A percentile compares a stretch with the other conserved stretches of the same genome.
phyloP scores from a whole-genome alignment of 2,113 vertebrate species.

The Plecturocebus donacophilus region DNA sequence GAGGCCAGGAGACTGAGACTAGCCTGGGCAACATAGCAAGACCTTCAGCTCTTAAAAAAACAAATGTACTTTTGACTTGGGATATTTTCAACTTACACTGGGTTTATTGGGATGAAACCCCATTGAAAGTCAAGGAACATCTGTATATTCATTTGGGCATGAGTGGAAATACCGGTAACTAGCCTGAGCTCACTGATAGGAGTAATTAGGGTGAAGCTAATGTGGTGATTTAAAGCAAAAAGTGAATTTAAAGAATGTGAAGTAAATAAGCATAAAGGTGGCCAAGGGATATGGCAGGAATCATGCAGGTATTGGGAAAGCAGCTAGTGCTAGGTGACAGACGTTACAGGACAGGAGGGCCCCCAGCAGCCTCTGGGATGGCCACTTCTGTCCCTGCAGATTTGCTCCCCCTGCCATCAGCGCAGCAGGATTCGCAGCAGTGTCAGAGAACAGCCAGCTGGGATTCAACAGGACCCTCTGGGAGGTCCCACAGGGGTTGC shows the following conservation, averaged over 20 bases:
- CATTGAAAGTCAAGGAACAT: not conserved
- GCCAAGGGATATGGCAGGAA: not conserved
- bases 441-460: not conserved
- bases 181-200: not conserved
- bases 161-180: not conserved
- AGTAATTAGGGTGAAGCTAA: not conserved
- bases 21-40: too few species aligned
- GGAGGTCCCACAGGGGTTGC: not conserved
- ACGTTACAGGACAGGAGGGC: not conserved
- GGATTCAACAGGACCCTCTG: not conserved
- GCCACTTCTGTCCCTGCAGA: too few species aligned
- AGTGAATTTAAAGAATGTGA: not conserved
- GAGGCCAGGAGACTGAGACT: too few species aligned
- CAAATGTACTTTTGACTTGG: not conserved
- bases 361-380: not conserved
- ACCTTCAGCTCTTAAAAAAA: too few species aligned
- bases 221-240: not conserved
- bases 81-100: not conserved
- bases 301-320: not conserved
- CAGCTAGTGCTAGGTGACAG: not conserved
- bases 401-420: too few species aligned
- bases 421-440: not conserved
- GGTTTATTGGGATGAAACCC: not conserved
- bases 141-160: not conserved
- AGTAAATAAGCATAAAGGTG: not conserved